Base-by-base conservation (phyloP, 2,797 vertebrate genomes). In the Hoplostethus mediterraneus region DNA sequence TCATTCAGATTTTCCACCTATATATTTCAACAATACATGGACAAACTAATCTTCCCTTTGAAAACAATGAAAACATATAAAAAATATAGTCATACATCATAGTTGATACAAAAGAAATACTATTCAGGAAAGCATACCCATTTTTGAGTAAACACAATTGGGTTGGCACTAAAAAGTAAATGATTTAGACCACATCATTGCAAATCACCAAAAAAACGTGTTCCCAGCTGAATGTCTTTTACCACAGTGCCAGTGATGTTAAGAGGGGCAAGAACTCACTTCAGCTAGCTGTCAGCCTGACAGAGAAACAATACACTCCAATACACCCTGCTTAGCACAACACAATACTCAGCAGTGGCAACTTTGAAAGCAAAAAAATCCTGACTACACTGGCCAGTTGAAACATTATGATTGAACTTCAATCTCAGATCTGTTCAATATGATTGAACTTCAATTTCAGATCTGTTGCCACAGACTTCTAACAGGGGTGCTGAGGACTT, bases 401-500 rank as follows among this genome's bases (percentile, higher is more conserved):
- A 89, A 86, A 82, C 16, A 21, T 69, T 86, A 77, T 84, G 77
- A 89, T 81, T 85, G 85, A 82, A 75, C 79, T 83, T 73, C 73
- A 72, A 82, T 36, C 33, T 36, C 33, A 36, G 33, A 36, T 36
- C 6, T 36, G 1, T 36, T 36, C 33, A 36, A 36, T 36, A 36
- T 8, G 7, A 36, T 6, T 36, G 33, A 36, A 36, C 33, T 36
- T 36, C 7, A 36, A 36, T 36, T 36, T 91, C 89, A 89, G 80
- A 86, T 90, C 44, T 77, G 81, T 70, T 78, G 75, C 79, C 75
- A 66, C 67, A 56, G 68, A 77, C 42, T 61, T 81, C 75, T 78
- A 79, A 82, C 28, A 4, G 71, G 45, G 66, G 72, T 42, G 48
- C 64, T 0, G 68, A 81, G 79, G 83, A 36, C 7, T 36, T 6